These are phyloP conservation scores for Leptopilina syphax DNA, from an alignment of 2,888 invertebrate species.

Conservation along the genomic window DNA sequence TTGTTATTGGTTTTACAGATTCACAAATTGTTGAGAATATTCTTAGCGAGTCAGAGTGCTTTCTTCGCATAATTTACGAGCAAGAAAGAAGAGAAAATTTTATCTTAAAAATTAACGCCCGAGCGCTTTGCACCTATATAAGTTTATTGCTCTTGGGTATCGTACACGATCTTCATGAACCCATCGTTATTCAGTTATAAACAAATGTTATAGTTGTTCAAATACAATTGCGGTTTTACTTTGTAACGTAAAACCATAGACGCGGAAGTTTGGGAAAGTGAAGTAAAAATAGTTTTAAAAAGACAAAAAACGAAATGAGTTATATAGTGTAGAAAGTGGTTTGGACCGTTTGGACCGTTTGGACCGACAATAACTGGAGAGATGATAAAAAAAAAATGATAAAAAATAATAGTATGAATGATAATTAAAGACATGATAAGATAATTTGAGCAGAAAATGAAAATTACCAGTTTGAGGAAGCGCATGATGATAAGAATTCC, in stretches of 20 bases:
- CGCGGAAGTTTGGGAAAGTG: background rate
- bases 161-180: constrained; percentile 5
- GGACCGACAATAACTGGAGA: background rate
- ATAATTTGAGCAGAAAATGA: background rate
- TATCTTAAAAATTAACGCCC: constrained; percentile 24
- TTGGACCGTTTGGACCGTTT: background rate
- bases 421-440: no score
- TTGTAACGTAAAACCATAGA: background rate
- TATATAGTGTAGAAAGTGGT: background rate
- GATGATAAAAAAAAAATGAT: background rate
- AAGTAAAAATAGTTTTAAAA: background rate
- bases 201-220: constrained; percentile 5
- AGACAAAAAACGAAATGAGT: constrained; percentile 12
- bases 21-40: constrained; percentile 12
- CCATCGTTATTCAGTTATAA: background rate
- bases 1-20: constrained; percentile 29
- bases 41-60: constrained; percentile 2
- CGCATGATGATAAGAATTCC: constrained; percentile 59
- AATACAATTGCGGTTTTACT: background rate
- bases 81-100: constrained; percentile 51
- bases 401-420: background rate
- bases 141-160: constrained; percentile 23
- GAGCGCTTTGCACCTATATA: constrained; percentile 18
- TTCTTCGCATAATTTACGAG: constrained; percentile 43
- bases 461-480: constrained; percentile 70